A percentile compares a stretch with the other conserved stretches of the same genome.
These are phyloP conservation scores for Ochlodes sylvanus DNA, from an alignment of 2,888 invertebrate genomes.

Conservation along the genomic window DNA sequence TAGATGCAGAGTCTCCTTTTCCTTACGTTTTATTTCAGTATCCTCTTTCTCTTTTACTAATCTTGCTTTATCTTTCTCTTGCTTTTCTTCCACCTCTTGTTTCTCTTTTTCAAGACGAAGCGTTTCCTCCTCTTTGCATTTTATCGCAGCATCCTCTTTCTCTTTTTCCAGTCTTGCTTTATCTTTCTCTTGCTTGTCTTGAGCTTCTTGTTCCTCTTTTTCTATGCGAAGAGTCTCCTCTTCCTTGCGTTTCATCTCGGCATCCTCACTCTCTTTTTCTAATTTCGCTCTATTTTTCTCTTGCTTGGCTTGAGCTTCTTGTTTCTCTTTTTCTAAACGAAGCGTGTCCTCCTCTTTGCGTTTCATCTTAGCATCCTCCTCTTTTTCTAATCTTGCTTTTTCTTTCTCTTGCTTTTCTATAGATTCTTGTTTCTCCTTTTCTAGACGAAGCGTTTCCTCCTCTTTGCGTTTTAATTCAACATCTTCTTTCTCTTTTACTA, in stretches of 20 bases:
- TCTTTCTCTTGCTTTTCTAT: constrained; percentile 1
- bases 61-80: constrained; percentile 31
- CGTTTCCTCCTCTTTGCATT: neutral
- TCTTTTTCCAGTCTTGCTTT: neutral
- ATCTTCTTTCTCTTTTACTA: neutral
- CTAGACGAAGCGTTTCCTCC: neutral
- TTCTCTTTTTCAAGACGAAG: constrained; percentile 4
- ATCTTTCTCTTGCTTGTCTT: no score
- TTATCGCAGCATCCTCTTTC: neutral
- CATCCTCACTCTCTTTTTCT: constrained; percentile 15
- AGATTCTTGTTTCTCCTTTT: constrained; percentile 24
- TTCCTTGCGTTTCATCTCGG: constrained; percentile 37
- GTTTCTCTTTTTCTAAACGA: constrained; percentile 17
- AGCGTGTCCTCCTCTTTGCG: constrained; percentile 26
- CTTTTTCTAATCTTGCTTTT: no score
- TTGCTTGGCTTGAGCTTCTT: constrained; percentile 11
- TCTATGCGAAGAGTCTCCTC: constrained; percentile 6
- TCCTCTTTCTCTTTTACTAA: constrained; percentile 23
- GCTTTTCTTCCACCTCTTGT: constrained; percentile 38
- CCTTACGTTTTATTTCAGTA: constrained; percentile 10
- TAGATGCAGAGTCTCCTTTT: neutral
- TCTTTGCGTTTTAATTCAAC: constrained; percentile 1
- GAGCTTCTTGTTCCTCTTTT: no score
- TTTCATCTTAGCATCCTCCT: neutral
- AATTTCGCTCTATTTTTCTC: neutral